A percentile compares a stretch with the other conserved stretches of the same genome.
Evolutionary conservation across 2,113 vertebrate species (phyloP).

Genomic region (Heteronetta atricapilla): DNA sequence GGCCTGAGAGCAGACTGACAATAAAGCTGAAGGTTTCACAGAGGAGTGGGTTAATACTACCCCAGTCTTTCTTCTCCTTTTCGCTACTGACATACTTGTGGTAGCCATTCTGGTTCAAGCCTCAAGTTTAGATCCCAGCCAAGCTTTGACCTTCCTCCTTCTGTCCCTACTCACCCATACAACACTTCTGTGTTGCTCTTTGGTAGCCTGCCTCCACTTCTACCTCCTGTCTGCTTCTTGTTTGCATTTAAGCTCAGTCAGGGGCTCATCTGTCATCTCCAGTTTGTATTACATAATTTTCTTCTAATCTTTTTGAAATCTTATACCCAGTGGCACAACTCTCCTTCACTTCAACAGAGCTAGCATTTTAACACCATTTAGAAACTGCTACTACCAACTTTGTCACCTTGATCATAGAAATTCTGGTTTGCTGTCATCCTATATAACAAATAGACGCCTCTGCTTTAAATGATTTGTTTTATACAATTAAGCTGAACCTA

Average conservation of each 20-base stretch:
- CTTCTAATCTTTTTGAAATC: conserved; percentile 27
- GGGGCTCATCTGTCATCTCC: not conserved
- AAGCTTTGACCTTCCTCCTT: not conserved
- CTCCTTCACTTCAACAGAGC: not conserved
- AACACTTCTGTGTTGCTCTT: not conserved
- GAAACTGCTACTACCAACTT: not conserved
- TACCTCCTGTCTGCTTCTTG: not conserved
- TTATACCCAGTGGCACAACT: not conserved
- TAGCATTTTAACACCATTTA: not conserved
- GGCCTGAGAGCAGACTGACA: not conserved
- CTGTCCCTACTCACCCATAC: not conserved
- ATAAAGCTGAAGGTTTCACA: not conserved
- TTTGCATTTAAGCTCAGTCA: not conserved
- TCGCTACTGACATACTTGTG: not conserved
- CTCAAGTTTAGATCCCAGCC: not conserved
- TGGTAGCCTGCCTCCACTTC: not conserved
- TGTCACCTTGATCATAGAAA: not conserved
- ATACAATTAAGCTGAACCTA: not conserved
- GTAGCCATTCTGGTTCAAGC: not conserved
- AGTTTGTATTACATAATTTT: not conserved
- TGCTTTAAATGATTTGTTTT: not conserved
- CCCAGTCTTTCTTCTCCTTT: not conserved
- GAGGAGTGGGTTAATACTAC: not conserved
- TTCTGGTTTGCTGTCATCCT: not conserved
- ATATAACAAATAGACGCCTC: not conserved